Evolutionary conservation across 2,797 vertebrate species (phyloP).

Genomic region (Spea hammondii): DNA sequence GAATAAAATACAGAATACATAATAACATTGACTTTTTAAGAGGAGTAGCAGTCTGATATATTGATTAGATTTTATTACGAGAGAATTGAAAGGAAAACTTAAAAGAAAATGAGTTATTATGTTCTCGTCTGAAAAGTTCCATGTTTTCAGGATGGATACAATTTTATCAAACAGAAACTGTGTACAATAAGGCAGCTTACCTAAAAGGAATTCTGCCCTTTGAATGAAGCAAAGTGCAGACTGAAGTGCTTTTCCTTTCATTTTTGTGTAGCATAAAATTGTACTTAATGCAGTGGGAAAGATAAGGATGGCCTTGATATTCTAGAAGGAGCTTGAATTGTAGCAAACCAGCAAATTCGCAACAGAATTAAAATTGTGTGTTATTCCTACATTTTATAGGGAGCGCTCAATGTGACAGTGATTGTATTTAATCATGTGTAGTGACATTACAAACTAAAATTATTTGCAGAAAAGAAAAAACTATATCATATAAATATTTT

Average conservation of each 20-base stretch:
- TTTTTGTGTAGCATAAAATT: slow-evolving; percentile 6
- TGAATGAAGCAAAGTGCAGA: slow-evolving; percentile 22
- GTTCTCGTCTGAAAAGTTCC: slow-evolving; percentile 26
- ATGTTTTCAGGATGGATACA: slow-evolving; percentile 19
- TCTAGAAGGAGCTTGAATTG: slow-evolving; percentile 11
- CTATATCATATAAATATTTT: too few species aligned
- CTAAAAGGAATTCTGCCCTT: slow-evolving; percentile 40
- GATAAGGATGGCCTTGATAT: slow-evolving; percentile 24
- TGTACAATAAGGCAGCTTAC: slow-evolving; percentile 32
- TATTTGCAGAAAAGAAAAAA: too few species aligned
- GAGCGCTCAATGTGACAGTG: background rate
- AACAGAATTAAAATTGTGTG: background rate
- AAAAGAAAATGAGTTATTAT: slow-evolving; percentile 24
- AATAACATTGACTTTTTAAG: slow-evolving; percentile 6
- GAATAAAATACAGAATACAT: slow-evolving; percentile 1
- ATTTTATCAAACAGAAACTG: slow-evolving; percentile 18
- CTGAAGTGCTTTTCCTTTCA: slow-evolving; percentile 30
- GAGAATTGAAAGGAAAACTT: slow-evolving; percentile 57
- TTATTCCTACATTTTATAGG: slow-evolving; percentile 1
- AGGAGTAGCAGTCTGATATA: slow-evolving; percentile 46
- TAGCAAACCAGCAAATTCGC: background rate
- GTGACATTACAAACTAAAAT: too few species aligned
- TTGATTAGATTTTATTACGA: slow-evolving; percentile 52
- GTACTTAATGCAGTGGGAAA: slow-evolving; percentile 35
- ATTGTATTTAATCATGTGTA: background rate